These are phyloP conservation scores for Elachura formosa DNA, from an alignment of 2,113 vertebrate species.

Conservation along the genomic window DNA sequence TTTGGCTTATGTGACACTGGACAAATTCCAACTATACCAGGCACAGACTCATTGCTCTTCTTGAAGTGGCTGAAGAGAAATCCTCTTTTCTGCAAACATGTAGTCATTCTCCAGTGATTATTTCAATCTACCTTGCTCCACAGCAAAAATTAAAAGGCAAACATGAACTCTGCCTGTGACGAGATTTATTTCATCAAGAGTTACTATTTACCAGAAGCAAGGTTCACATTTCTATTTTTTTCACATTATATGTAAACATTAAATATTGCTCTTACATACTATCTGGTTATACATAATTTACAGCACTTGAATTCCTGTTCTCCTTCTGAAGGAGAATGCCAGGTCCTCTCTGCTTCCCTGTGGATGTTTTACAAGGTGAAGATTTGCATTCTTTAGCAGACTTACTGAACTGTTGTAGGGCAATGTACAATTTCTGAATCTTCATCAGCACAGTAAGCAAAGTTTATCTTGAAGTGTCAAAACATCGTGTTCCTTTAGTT, in stretches of 20 bases:
- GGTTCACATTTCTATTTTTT: neutral
- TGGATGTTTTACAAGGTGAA: neutral
- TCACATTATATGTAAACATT: neutral
- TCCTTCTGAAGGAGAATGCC: neutral
- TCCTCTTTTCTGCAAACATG: neutral
- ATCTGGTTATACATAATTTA: neutral
- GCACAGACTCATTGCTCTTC: neutral
- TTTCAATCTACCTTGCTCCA: neutral
- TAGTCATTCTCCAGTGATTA: neutral
- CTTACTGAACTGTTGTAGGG: neutral
- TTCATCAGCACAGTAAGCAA: neutral
- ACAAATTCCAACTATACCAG: neutral
- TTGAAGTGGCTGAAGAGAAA: neutral
- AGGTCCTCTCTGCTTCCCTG: neutral
- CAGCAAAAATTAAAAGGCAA: neutral
- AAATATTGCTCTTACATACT: neutral
- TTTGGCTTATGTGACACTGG: neutral
- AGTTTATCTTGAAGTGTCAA: slow-evolving; percentile 59
- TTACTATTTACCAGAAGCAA: neutral
- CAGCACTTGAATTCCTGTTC: neutral
- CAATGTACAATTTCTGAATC: neutral
- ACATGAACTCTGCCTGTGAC: neutral
- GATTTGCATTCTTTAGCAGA: slow-evolving; percentile 10
- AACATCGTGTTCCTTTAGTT: slow-evolving; percentile 56
- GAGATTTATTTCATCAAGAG: neutral